Conservation (phyloP, 1,140 invertebrate species). For the Colletes gigas region DNA sequence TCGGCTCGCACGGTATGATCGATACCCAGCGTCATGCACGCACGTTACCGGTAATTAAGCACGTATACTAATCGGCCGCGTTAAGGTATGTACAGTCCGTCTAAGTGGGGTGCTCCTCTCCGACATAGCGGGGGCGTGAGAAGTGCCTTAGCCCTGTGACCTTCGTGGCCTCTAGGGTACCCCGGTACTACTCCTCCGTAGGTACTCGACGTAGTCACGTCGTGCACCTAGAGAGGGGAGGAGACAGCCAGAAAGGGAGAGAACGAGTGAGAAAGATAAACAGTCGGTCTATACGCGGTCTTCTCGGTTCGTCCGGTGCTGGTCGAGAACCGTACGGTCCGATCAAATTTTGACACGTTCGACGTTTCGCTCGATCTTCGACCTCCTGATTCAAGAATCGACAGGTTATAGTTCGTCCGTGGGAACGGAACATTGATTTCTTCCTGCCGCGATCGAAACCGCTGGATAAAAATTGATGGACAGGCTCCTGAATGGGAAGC, state of each 20-base stretch:
- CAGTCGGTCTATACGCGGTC: slow-evolving; percentile 42
- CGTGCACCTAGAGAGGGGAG: slow-evolving; percentile 41
- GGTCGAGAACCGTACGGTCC: slow-evolving; percentile 56
- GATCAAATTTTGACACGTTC: slow-evolving; percentile 81
- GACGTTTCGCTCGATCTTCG: slow-evolving; percentile 75
- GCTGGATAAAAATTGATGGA: slow-evolving; percentile 26
- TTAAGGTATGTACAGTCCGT: slow-evolving; percentile 76
- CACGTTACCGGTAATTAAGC: slow-evolving; percentile 79
- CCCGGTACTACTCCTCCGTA: slow-evolving; percentile 66
- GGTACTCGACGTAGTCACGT: slow-evolving; percentile 60
- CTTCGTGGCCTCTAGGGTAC: slow-evolving; percentile 73
- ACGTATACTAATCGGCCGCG: slow-evolving; percentile 78
- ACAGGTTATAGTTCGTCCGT: slow-evolving; percentile 49
- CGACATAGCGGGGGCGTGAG: slow-evolving; percentile 79
- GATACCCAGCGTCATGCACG: slow-evolving; percentile 75
- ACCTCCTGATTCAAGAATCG: slow-evolving; percentile 68
- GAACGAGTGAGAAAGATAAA: slow-evolving; percentile 4
- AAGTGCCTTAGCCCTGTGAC: slow-evolving; percentile 81
- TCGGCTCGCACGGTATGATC: slow-evolving; percentile 65
- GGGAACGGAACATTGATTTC: slow-evolving; percentile 48
- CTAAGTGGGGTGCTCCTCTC: slow-evolving; percentile 76
- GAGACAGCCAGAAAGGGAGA: background rate
- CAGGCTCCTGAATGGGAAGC: background rate
- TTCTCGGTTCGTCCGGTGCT: slow-evolving; percentile 32
- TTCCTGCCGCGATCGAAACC: slow-evolving; percentile 10